Base-by-base conservation (phyloP, 2,797 vertebrate species). In the Hydrolagus colliei region DNA sequence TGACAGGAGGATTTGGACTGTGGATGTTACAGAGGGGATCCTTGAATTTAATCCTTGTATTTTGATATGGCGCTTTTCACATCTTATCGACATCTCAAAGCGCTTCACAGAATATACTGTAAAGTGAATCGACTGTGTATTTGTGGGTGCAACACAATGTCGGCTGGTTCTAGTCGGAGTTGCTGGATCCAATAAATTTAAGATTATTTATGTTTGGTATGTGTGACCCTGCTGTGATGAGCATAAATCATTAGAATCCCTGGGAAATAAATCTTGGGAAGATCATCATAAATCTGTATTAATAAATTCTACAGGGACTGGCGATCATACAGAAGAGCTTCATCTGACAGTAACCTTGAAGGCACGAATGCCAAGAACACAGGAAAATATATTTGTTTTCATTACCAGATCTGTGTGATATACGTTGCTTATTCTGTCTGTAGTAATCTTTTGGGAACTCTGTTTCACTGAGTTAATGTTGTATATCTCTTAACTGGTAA, bases 361-460 rank as follows among this genome's bases (percentile, higher is more conserved):
- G 65, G 65, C 62, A n/a, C 61, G 9, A 14, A 13, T 32, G 65
- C 7, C 61, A 80, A 80, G 22, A 20, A 14, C 65, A 22, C 62
- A 65, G 61, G 12, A 80, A 80, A 80, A 80, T 80, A 79, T 79
- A 80, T 80, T 65, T 80, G 77, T 80, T 80, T 65, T 80, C 77
- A 65, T 80, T 65, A 65, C 77, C 18, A 61, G 75, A 52, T 16
- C 41, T 65, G 61, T 65, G 77, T 80, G 77, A 80, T 63, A 65
- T 65, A 80, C 13, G 13, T 80, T 4, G 61, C 63, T 80, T 63
- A 80, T 65, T 65, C 13, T 13, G 61, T 80, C 63, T 32, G 22
- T 13, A 65, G 22, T 16, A 13, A 65, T 80, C 77, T 27, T 80
- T 80, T 1, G 77, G 77, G 77, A 80, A 65, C 20, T n/a, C 20